These are phyloP conservation scores for Calameuta pallipes DNA, from an alignment of 2,888 invertebrate species.

Conservation along the genomic window DNA sequence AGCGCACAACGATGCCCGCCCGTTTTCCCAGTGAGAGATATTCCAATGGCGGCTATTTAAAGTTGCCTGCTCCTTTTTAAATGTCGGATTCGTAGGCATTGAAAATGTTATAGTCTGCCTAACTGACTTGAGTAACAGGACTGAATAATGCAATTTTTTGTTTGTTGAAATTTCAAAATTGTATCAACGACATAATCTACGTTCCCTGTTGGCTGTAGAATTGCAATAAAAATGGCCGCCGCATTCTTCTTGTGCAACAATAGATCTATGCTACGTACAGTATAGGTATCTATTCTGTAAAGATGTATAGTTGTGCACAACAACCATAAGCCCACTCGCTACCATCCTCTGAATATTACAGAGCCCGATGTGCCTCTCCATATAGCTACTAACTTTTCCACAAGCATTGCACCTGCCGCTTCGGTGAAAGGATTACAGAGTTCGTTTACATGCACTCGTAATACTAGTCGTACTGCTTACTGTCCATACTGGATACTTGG, in stretches of 20 bases:
- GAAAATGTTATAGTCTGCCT: neutral
- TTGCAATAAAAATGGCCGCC: neutral
- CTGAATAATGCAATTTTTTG: neutral
- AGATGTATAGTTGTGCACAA: neutral
- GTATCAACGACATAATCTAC: neutral
- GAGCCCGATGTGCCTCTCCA: neutral
- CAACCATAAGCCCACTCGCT: neutral
- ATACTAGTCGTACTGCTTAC: neutral
- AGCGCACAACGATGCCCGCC: conserved; percentile 21
- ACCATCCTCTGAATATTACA: neutral
- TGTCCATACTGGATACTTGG: neutral
- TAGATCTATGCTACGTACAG: neutral
- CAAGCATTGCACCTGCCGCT: conserved; percentile 49
- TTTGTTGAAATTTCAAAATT: neutral
- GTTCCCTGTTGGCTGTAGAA: neutral
- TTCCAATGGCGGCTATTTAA: neutral
- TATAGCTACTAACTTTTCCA: conserved; percentile 39
- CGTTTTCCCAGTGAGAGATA: conserved; percentile 6
- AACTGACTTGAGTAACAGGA: neutral
- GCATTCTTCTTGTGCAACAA: neutral
- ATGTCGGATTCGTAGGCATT: neutral
- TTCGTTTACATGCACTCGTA: neutral
- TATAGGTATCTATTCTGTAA: neutral
- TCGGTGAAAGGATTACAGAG: conserved; percentile 49
- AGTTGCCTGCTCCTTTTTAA: conserved; percentile 2